phyloP scores from a whole-genome alignment of 1,140 invertebrate genomes.

The Steinernema khuongi region DNA sequence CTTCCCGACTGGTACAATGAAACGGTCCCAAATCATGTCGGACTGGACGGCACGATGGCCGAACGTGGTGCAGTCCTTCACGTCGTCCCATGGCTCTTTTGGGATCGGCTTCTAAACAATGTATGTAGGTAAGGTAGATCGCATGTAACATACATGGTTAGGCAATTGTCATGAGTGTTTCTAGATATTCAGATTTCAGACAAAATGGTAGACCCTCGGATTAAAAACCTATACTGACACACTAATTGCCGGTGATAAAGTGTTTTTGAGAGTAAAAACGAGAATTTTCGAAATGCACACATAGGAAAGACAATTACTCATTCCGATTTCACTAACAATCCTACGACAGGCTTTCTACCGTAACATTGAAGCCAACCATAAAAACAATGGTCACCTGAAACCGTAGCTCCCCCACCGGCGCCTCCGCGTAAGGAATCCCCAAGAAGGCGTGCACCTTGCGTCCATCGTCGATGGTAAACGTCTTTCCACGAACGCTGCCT shows the following conservation, averaged over 20 bases:
- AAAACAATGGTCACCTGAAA: constrained; percentile 18
- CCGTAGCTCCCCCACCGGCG: constrained; percentile 14
- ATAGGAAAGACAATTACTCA: too few relatives aligned
- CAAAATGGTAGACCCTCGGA: too few relatives aligned
- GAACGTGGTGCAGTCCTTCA: neutral
- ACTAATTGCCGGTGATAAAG: too few relatives aligned
- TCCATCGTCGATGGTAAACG: neutral
- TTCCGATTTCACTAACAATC: too few relatives aligned
- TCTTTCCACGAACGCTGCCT: neutral
- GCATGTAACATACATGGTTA: neutral
- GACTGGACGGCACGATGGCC: neutral
- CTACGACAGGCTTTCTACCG: neutral
- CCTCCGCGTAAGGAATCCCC: constrained; percentile 29
- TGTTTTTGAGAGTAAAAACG: too few relatives aligned
- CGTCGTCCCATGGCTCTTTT: neutral
- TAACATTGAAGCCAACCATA: neutral
- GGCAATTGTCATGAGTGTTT: neutral
- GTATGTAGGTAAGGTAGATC: neutral
- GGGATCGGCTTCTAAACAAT: constrained; percentile 14
- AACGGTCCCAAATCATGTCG: constrained; percentile 2
- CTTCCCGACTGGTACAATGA: neutral
- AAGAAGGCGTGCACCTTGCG: constrained; percentile 20
- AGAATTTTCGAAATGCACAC: too few relatives aligned
- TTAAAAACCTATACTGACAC: too few relatives aligned
- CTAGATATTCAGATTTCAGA: too few relatives aligned